A percentile compares a stretch with the other conserved stretches of the same genome.
phyloP scores from a whole-genome alignment of 2,888 invertebrate genomes.

The Cordylochernes scorpioides region DNA sequence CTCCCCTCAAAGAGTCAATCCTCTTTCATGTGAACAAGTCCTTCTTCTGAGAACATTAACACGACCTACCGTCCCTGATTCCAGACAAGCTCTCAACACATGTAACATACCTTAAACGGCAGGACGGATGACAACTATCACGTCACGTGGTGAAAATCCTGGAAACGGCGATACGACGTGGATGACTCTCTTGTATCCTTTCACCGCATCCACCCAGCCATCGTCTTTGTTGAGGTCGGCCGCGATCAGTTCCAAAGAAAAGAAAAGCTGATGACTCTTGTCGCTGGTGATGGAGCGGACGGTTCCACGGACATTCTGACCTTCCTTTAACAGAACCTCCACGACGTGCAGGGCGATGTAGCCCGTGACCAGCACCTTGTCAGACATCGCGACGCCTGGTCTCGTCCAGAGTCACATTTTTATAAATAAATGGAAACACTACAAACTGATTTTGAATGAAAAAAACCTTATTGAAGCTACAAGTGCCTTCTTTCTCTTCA shows the following conservation, averaged over 20 bases:
- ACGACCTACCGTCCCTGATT: too few relatives aligned
- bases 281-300: conserved; percentile 23
- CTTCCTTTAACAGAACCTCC: conserved; percentile 24
- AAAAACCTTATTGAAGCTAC: too few relatives aligned
- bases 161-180: conserved; percentile 26
- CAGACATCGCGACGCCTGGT: too few relatives aligned
- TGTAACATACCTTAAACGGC: conserved; percentile 26
- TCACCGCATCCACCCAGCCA: conserved; percentile 21
- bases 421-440: too few relatives aligned
- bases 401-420: too few relatives aligned
- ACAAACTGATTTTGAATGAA: too few relatives aligned
- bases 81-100: conserved; percentile 25
- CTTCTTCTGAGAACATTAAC: too few relatives aligned
- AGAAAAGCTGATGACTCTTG: too few relatives aligned
- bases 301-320: conserved; percentile 26
- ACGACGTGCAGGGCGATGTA: conserved; percentile 27
- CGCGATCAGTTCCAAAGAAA: conserved; percentile 26
- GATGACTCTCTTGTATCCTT: conserved; percentile 23
- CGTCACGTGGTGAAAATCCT: conserved; percentile 16
- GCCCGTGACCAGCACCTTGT: conserved; percentile 29
- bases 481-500: too few relatives aligned
- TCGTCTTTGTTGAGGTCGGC: conserved; percentile 25
- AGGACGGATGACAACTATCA: conserved; percentile 23
- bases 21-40: too few relatives aligned
- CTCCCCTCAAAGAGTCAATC: too few relatives aligned